Percentiles rank a stretch among this genome's conserved stretches.
These are phyloP conservation scores for Arctopsyche grandis DNA, from an alignment of 1,140 invertebrate genomes.

Conservation along the genomic window DNA sequence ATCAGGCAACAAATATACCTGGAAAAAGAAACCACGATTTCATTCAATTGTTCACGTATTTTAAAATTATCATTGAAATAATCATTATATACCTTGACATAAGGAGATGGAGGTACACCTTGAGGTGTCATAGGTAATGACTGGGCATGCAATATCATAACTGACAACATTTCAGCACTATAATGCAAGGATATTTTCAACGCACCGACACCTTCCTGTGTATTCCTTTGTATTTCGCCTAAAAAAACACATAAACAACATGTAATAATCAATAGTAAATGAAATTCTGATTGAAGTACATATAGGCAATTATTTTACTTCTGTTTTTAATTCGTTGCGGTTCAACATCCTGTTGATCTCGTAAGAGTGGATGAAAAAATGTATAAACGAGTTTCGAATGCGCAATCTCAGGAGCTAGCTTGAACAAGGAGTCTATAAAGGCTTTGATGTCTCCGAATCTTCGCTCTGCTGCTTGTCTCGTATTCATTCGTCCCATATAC, in stretches of 20 bases:
- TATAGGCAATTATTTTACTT: slow-evolving; percentile 67
- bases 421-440: slow-evolving; percentile 88
- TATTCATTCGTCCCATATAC: slow-evolving; percentile 91
- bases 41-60: not conserved
- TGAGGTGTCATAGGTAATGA: slow-evolving; percentile 80
- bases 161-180: slow-evolving; percentile 79
- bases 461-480: slow-evolving; percentile 93
- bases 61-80: slow-evolving; percentile 12
- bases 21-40: slow-evolving; percentile 15
- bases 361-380: slow-evolving; percentile 94
- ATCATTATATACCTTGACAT: slow-evolving; percentile 79
- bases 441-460: slow-evolving; percentile 86
- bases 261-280: slow-evolving; percentile 28
- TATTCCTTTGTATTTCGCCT: slow-evolving; percentile 57
- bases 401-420: slow-evolving; percentile 90
- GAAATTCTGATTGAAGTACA: too few species aligned
- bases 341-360: slow-evolving; percentile 88
- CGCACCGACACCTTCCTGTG: slow-evolving; percentile 60
- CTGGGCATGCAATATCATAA: slow-evolving; percentile 90
- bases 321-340: slow-evolving; percentile 61
- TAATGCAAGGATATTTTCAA: slow-evolving; percentile 84
- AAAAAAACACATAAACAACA: slow-evolving; percentile 17
- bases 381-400: slow-evolving; percentile 97
- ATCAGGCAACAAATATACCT: slow-evolving; percentile 87
- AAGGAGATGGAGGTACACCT: slow-evolving; percentile 85